Evolutionary conservation across 2,113 vertebrate species (phyloP), one percentile per base, ranked within the genome.

Genomic region (Anarhynchus alexandrinus): DNA sequence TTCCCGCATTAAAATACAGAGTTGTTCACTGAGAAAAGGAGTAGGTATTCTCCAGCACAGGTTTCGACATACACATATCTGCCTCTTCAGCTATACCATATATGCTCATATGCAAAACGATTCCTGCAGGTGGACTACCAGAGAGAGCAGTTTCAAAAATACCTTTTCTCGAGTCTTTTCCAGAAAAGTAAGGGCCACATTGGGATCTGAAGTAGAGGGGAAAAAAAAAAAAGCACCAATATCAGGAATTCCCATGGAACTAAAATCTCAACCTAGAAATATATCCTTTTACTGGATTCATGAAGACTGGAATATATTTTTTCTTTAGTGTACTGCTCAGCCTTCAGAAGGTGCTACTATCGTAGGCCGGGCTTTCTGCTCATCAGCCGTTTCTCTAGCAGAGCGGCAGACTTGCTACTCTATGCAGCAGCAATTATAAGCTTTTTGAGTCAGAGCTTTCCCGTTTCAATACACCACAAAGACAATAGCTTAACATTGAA

Each of bases 161-260:
- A 99, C 99, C 98, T 99, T 99, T 83, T 99, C 99, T 52, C 98
- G 99, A 54, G 99, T 99, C 97, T 99, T 99, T 93, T 99, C 99
- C 76, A 99, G 98, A 79, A 99, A 99, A 27, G 98, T 98, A 36
- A 99, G 99, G 73, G 99, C 99, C 82, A 98, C 98, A 6, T 97
- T 99, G 40, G 99, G 99, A 97, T 99, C 99, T 99, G 83, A 7
- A 92, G 51, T 1, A n/a, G 34, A 64, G 14, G 7, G 20, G 32
- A 4, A 21, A 10, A 51, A 40, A 87, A 47, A 52, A 45, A 40
- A 25, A 62, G 23, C 62, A 90, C 70, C 57, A n/a, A 21, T 10
- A 38, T 74, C 61, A 74, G 59, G 36, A 47, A 82, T n/a, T 45
- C 23, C 74, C 2, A 0, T 6, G 7, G 21, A 71, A 64, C 6